These are phyloP conservation scores for Arothron firmamentum DNA, from an alignment of 2,113 vertebrate species.

Conservation along the genomic window DNA sequence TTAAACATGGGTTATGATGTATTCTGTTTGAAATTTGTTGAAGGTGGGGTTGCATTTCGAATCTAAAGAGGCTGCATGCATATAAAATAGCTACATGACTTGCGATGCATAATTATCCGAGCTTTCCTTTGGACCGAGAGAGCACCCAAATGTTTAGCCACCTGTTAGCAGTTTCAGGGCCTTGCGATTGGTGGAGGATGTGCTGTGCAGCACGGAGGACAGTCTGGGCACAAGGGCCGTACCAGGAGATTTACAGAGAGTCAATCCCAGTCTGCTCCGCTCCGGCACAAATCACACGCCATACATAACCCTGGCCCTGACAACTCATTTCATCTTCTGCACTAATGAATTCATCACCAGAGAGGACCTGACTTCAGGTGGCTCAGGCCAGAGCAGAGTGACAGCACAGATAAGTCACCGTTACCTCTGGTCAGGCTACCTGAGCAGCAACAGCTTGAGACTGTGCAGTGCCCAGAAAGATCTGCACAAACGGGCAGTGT, in stretches of 20 bases:
- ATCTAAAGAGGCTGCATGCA: constrained; percentile 12
- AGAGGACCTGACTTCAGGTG: constrained; percentile 49
- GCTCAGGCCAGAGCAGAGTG: constrained; percentile 47
- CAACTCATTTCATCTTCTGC: constrained; percentile 68
- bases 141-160: constrained; percentile 64
- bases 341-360: constrained; percentile 68
- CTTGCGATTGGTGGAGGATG: constrained; percentile 11
- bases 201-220: constrained; percentile 26
- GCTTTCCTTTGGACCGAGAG: constrained; percentile 40
- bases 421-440: constrained; percentile 36
- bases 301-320: constrained; percentile 59
- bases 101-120: constrained; percentile 38
- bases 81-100: constrained; percentile 26
- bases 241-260: constrained; percentile 52
- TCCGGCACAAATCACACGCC: constrained; percentile 62
- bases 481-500: constrained; percentile 21
- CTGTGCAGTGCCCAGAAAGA: constrained; percentile 17
- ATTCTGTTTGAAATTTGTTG: constrained; percentile 36
- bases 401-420: constrained; percentile 60
- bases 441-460: constrained; percentile 45
- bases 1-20: constrained; percentile 45
- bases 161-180: constrained; percentile 64
- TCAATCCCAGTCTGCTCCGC: constrained; percentile 42
- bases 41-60: constrained; percentile 28
- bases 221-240: constrained; percentile 48